Conservation (phyloP, 2,113 vertebrate genomes). For the Pterocles gutturalis region DNA sequence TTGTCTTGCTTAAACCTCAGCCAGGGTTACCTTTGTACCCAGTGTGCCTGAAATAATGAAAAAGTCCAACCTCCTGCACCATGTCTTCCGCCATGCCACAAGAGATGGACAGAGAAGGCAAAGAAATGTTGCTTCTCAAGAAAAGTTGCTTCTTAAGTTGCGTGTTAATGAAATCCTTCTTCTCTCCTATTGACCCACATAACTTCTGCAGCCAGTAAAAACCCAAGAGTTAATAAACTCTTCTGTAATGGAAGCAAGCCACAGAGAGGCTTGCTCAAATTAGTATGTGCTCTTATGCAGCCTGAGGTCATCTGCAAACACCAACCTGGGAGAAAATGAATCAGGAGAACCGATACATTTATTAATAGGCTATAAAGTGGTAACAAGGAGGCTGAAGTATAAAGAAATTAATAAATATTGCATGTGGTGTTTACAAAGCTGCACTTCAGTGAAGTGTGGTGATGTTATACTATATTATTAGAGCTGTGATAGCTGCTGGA, state of each 20-base stretch:
- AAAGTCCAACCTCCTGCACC: background rate
- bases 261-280: constrained; percentile 17
- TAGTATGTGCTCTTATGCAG: background rate
- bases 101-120: background rate
- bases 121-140: background rate
- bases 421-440: constrained; percentile 49
- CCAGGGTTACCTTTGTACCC: background rate
- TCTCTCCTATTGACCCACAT: background rate
- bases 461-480: background rate
- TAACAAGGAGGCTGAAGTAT: constrained; percentile 32
- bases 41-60: background rate
- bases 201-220: background rate
- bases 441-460: background rate
- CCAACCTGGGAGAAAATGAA: background rate
- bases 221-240: background rate
- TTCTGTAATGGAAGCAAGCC: background rate
- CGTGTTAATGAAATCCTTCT: background rate
- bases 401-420: constrained; percentile 44
- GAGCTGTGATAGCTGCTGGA: constrained; percentile 1
- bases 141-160: background rate
- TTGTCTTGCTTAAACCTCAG: background rate
- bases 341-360: constrained; percentile 14
- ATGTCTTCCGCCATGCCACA: background rate
- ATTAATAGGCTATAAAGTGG: constrained; percentile 54
- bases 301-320: constrained; percentile 27